Percentiles rank a stretch among this genome's conserved stretches.
Evolutionary conservation across 1,140 invertebrate species (phyloP).

Genomic region (Artemia franciscana): DNA sequence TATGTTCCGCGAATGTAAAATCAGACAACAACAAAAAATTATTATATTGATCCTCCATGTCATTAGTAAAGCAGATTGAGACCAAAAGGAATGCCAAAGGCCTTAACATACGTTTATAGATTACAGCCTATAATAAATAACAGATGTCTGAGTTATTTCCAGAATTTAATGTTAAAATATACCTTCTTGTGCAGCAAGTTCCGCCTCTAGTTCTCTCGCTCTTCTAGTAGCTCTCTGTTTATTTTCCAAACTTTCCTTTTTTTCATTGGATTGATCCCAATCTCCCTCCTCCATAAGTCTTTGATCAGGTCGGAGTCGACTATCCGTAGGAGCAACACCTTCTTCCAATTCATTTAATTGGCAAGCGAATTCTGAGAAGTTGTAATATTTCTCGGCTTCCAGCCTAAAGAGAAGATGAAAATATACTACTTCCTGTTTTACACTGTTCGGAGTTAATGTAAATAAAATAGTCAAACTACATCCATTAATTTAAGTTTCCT

Average conservation of each 20-base stretch:
- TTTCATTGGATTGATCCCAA: constrained; percentile 88
- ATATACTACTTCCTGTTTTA: no score
- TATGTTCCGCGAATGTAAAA: no score
- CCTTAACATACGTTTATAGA: no score
- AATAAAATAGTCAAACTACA: no score
- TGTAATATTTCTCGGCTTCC: constrained; percentile 57
- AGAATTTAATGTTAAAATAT: constrained; percentile 4
- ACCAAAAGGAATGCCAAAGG: no score
- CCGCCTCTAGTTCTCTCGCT: constrained; percentile 48
- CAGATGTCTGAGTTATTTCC: no score
- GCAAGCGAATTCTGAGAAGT: constrained; percentile 80
- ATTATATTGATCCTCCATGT: no score
- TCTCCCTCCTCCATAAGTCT: constrained; percentile 84
- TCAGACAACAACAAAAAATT: no score
- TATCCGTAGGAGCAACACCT: constrained; percentile 83
- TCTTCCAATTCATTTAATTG: constrained; percentile 88
- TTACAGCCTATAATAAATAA: no score
- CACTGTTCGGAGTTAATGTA: background rate
- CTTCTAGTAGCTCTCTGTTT: constrained; percentile 60
- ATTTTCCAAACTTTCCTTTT: constrained; percentile 78
- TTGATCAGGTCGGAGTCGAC: constrained; percentile 78
- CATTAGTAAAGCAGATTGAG: no score
- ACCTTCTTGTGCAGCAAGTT: constrained; percentile 47
- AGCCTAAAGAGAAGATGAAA: constrained; percentile 24
- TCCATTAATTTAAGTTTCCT: no score